phyloP scores from a whole-genome alignment of 1,140 invertebrate genomes.

The Drosophila truncata region DNA sequence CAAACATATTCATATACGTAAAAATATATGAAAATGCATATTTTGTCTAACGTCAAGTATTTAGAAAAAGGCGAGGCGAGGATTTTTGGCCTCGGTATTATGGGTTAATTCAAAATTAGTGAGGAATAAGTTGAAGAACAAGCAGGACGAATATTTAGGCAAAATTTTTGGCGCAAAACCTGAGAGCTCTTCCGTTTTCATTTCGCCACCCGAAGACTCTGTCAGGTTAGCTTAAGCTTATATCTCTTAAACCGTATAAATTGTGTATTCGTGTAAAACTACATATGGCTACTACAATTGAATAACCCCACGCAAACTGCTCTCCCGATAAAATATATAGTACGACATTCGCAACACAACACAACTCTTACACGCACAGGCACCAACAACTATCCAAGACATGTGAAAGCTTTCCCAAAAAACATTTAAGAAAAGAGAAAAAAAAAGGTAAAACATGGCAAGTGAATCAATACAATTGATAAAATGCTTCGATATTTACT shows the following conservation, averaged over 20 bases:
- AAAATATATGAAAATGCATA: constrained; percentile 58
- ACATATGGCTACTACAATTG: constrained; percentile 53
- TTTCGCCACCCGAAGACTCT: constrained; percentile 45
- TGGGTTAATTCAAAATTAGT: constrained; percentile 45
- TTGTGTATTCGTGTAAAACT: constrained; percentile 70
- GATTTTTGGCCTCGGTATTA: constrained; percentile 37
- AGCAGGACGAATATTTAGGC: constrained; percentile 54
- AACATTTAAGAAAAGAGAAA: constrained; percentile 34
- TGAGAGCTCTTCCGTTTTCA: constrained; percentile 44
- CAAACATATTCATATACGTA: constrained; percentile 38
- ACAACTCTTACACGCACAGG: constrained; percentile 29
- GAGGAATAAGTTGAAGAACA: constrained; percentile 12
- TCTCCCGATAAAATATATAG: constrained; percentile 25
- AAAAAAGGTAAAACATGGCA: constrained; percentile 38
- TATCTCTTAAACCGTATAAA: constrained; percentile 59
- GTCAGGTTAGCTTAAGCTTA: constrained; percentile 64
- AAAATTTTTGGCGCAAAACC: constrained; percentile 60
- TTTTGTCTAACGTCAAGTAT: constrained; percentile 80
- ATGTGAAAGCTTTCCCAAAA: constrained; percentile 40
- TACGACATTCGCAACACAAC: constrained; percentile 18
- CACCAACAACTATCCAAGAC: constrained; percentile 28
- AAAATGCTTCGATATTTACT: constrained; percentile 77
- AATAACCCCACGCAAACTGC: constrained; percentile 45
- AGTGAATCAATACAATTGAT: constrained; percentile 74
- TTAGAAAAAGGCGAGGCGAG: constrained; percentile 54